Evolutionary conservation across 2,797 vertebrate genomes (phyloP).

Genomic region (Tenualosa ilisha): DNA sequence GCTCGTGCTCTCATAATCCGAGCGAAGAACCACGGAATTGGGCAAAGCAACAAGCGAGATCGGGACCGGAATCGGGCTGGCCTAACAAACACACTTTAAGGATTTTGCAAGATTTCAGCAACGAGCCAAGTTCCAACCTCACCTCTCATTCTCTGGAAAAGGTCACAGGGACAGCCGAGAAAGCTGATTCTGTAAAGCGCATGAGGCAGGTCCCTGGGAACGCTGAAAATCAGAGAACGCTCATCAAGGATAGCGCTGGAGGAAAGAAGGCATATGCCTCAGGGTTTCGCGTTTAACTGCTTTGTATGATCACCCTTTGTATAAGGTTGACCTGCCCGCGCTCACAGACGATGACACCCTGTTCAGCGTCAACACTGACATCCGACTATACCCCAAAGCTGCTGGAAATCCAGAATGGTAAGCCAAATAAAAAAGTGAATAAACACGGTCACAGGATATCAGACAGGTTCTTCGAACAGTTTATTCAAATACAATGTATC

Average conservation of each 20-base stretch:
- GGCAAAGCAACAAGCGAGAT: conserved; percentile 71
- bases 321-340: conserved; percentile 73
- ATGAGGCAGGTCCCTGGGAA: conserved; percentile 43
- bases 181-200: conserved; percentile 55
- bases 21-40: conserved; percentile 76
- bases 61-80: conserved; percentile 79
- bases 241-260: conserved; percentile 64
- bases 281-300: conserved; percentile 72
- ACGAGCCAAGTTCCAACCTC: conserved; percentile 89
- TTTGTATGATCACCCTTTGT: conserved; percentile 86
- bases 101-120: conserved; percentile 93
- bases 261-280: conserved; percentile 48
- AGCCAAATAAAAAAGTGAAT: conserved; percentile 57
- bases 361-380: conserved; percentile 91
- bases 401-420: conserved; percentile 86
- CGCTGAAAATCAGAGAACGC: conserved; percentile 68
- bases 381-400: conserved; percentile 86
- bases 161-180: conserved; percentile 63
- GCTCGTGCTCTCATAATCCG: conserved; percentile 82
- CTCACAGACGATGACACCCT: conserved; percentile 86
- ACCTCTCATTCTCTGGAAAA: conserved; percentile 86
- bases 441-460: background rate
- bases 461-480: background rate
- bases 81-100: conserved; percentile 92
- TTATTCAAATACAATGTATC: background rate